Evolutionary conservation across 2,888 invertebrate genomes (phyloP).

Genomic region (Tetragnatha montana): DNA sequence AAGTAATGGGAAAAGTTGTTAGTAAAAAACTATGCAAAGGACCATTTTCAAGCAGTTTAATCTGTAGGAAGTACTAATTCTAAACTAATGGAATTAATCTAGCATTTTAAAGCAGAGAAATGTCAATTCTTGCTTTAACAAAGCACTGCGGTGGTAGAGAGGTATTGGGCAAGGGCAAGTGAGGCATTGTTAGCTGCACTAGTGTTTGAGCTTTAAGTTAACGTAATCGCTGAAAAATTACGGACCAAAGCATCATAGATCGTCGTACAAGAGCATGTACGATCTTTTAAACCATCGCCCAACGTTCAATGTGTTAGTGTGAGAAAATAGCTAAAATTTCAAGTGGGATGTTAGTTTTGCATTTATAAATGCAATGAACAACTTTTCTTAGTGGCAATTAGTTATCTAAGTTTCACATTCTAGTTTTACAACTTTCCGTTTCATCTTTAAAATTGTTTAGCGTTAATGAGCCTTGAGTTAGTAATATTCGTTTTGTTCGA

Average conservation of each 20-base stretch:
- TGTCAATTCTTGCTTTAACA: neutral
- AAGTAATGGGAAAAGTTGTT: too few relatives aligned
- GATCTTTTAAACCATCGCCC: slow-evolving; percentile 9
- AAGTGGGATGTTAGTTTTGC: neutral
- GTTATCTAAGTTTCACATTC: neutral
- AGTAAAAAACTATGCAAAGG: too few relatives aligned
- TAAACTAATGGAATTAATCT: neutral
- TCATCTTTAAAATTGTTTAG: too few relatives aligned
- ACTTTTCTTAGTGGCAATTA: neutral
- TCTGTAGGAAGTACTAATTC: neutral
- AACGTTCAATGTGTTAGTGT: neutral
- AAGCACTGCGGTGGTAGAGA: neutral
- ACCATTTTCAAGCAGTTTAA: neutral
- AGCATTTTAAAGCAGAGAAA: neutral
- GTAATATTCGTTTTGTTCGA: too few relatives aligned
- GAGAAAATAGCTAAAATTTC: neutral
- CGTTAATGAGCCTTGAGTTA: too few relatives aligned
- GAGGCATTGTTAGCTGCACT: slow-evolving; percentile 59
- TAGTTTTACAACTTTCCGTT: too few relatives aligned
- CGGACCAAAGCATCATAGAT: slow-evolving; percentile 59
- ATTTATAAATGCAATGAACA: neutral
- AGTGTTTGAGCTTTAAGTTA: slow-evolving; percentile 48
- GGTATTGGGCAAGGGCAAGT: slow-evolving; percentile 61
- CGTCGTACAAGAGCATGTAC: neutral
- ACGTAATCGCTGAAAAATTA: slow-evolving; percentile 55